Conservation (phyloP, 2,113 vertebrate species). For the Apaloderma vittatum region DNA sequence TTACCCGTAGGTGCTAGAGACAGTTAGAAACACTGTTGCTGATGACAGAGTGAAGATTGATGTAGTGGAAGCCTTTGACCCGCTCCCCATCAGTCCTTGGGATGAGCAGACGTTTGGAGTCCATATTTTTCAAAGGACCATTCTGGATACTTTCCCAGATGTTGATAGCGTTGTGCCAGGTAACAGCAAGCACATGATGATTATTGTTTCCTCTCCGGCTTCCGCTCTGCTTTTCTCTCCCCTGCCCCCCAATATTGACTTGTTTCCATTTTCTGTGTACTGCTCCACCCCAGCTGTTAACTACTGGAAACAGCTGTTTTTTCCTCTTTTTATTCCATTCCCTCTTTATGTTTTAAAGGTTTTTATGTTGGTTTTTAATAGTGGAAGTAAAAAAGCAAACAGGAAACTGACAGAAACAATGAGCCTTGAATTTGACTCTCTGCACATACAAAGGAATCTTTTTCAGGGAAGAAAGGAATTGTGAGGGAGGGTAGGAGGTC, state of each 20-base stretch:
- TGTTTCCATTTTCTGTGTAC: conserved; percentile 36
- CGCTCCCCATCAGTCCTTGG: conserved; percentile 87
- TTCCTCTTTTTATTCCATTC: conserved; percentile 34
- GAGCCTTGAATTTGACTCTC: conserved; percentile 50
- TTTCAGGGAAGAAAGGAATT: conserved; percentile 32
- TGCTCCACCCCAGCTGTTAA: conserved; percentile 70
- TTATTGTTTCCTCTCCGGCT: conserved; percentile 59
- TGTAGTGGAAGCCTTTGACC: conserved; percentile 84
- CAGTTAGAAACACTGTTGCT: conserved; percentile 79
- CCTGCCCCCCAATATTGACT: background rate
- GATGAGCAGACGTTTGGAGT: conserved; percentile 86
- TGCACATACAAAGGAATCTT: conserved; percentile 43
- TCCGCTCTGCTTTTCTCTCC: conserved; percentile 14
- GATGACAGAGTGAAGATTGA: conserved; percentile 89
- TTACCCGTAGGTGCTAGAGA: conserved; percentile 83
- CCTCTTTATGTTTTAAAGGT: conserved; percentile 36
- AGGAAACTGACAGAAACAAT: conserved; percentile 79
- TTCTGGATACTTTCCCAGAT: conserved; percentile 88
- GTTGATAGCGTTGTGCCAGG: conserved; percentile 87
- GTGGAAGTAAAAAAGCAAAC: conserved; percentile 76
- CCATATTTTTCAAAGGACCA: conserved; percentile 89
- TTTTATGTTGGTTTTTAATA: conserved; percentile 32
- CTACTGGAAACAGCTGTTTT: conserved; percentile 76
- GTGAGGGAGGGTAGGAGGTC: conserved; percentile 8
- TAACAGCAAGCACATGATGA: conserved; percentile 68